Evolutionary conservation across 2,797 vertebrate genomes (phyloP).

Genomic region (Selene dorsalis): DNA sequence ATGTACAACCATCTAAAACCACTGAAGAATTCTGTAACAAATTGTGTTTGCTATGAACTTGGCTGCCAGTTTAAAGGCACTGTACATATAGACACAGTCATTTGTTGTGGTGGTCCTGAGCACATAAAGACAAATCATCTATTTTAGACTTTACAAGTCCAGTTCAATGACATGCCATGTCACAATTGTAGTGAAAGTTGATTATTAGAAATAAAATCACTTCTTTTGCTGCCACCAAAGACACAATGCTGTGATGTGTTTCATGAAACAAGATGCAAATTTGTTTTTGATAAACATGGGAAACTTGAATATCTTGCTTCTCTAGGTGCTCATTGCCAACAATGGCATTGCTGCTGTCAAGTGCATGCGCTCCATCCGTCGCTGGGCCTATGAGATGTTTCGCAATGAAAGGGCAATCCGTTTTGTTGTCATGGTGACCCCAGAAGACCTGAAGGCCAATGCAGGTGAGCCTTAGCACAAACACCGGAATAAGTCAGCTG

Average conservation of each 20-base stretch:
- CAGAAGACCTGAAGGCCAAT: conserved; percentile 95
- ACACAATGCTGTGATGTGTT: not conserved
- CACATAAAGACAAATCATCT: not conserved
- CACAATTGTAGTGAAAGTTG: not conserved
- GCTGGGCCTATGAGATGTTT: conserved; percentile 99
- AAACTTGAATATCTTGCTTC: conserved; percentile 11
- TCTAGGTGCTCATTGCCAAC: conserved; percentile 96
- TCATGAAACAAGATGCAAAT: not conserved
- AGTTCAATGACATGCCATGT: not conserved
- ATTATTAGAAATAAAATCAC: not conserved
- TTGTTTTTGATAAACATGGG: not conserved
- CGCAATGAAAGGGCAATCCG: conserved; percentile 96
- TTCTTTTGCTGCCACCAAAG: not conserved
- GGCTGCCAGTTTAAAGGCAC: too few relatives aligned
- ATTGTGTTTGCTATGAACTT: not conserved
- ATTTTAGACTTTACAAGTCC: not conserved
- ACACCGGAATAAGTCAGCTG: not conserved
- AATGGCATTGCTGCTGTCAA: conserved; percentile 98
- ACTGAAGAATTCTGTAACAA: not conserved
- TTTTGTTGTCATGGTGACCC: conserved; percentile 98
- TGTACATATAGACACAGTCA: not conserved
- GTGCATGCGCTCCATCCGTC: conserved; percentile 97
- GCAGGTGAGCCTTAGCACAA: conserved; percentile 76
- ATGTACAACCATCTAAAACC: too few relatives aligned
- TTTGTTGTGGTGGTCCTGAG: not conserved